Base-by-base conservation (phyloP, 2,888 invertebrate species). In the Malachius bipustulatus region DNA sequence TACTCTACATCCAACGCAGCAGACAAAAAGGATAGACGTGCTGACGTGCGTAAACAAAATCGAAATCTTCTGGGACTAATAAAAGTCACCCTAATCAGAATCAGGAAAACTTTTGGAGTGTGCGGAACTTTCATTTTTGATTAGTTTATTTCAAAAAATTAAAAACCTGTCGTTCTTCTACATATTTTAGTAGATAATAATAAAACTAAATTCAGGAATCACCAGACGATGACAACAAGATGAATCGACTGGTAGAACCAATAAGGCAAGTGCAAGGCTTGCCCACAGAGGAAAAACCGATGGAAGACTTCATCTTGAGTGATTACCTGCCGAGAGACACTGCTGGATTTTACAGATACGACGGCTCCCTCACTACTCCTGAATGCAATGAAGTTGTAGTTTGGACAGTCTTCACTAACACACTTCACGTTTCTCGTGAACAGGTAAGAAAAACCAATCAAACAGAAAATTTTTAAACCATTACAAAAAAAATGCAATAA, bases 341-440 rank as follows among this genome's bases (percentile, higher is more conserved):
- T 8, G 24, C 24, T 8, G 24, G 24, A 8, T 19, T 35, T 16
- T 35, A 19, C 14, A 30, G 35, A 28, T 38, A 38, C 28, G 4
- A 2, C 9, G 38, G 38, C 16, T 38, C 38, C 4, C 16, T 38
- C 3, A 38, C 38, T 19, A 38, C 38, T 9, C 38, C 38, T 9
- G n/a, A 35, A 16, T 38, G 38, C 15, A 35, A 35, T 16, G 38
- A 38, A 14, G 38, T 34, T 10, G 38, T 38, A 2, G 32, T 35
- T 9, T 38, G 38, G 38, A 38, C 32, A 14, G 10, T 38, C 4
- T 32, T 38, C 10, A 26, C 14, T 12, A n/a, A 30, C 14, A 3
- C 29, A 9, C 4, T 14, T 4, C 24, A 34, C 2, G 30, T 37
- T 16, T 30, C 37, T 2, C n/a, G 14, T 16, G 10, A 14, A 6